phyloP scores from a whole-genome alignment of 2,888 invertebrate species.

The Malthinus flaveolus region DNA sequence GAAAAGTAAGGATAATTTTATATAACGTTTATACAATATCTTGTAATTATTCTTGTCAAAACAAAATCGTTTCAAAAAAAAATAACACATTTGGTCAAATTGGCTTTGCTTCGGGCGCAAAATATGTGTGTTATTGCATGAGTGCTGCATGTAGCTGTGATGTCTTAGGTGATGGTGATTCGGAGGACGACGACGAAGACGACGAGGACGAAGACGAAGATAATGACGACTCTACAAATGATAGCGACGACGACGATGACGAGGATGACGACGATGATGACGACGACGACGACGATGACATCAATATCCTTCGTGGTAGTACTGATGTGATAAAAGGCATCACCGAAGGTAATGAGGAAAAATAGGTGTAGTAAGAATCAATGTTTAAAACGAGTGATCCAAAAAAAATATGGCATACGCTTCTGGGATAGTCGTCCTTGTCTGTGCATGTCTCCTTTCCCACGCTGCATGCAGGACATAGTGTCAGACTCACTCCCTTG shows the following conservation, averaged over 20 bases:
- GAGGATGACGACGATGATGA: constrained; percentile 50
- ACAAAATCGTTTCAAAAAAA: constrained; percentile 10
- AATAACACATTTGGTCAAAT: constrained; percentile 25
- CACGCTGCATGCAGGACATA: constrained; percentile 54
- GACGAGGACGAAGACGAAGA: constrained; percentile 58
- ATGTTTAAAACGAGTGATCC: constrained; percentile 17
- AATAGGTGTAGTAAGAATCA: background rate
- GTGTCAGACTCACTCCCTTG: constrained; percentile 50
- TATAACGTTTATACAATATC: constrained; percentile 14
- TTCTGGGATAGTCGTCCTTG: constrained; percentile 49
- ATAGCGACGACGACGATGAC: constrained; percentile 59
- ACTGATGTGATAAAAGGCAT: constrained; percentile 47
- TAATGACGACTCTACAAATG: constrained; percentile 59
- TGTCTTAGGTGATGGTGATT: constrained; percentile 55
- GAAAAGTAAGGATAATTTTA: constrained; percentile 80
- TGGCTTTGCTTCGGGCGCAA: constrained; percentile 33
- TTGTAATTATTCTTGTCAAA: constrained; percentile 13
- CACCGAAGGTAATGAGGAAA: constrained; percentile 52
- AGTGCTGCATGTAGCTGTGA: constrained; percentile 53
- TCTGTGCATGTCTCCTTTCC: constrained; percentile 46
- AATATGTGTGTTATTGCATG: constrained; percentile 46
- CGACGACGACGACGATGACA: constrained; percentile 55
- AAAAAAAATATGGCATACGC: constrained; percentile 25
- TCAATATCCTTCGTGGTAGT: constrained; percentile 53
- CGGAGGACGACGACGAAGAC: constrained; percentile 54